Base-by-base conservation (phyloP, 2,888 invertebrate species). In the Zonitis immaculata region DNA sequence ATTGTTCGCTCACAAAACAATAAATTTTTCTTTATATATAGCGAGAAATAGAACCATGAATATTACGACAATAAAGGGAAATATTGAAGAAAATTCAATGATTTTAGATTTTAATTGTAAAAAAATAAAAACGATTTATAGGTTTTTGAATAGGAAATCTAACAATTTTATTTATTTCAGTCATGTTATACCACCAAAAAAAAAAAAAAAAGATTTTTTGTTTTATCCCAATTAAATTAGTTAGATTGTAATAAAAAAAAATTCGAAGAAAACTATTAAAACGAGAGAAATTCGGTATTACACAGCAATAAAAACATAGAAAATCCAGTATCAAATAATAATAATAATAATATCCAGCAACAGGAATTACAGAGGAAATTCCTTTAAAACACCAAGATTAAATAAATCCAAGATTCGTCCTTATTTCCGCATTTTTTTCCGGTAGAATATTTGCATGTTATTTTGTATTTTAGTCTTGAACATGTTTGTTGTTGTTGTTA, bases 361-460 rank as follows among this genome's bases (percentile, higher is more conserved):
- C 2, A 11, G 39, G 20, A 20, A 39, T 39, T 39, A 39, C 9
- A 18, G 11, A 18, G 16, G 4, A 18, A 39, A 39, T 18, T 39
- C 39, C 0, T 39, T 6, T 18, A 20, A 39, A 39, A 18, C 11
- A 39, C 39, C 20, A 20, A 50, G 50, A 50, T 54, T 47, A 44
- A 50, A 49, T 47, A 35, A 43, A 39, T 27, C 26, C 27, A 25
- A 26, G 43, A 42, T 30, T 28, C 44, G 8, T 18, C 25, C 48
- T 47, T 48, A 54, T 54, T 54, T 54, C 54, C 54, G 54, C 16
- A 44, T 3, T 16, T 39, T 50, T 54, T 51, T 54, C 35, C 35
- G 48, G 1, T 35, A 20, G 20, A 32, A 44, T 14, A 50, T 45
- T 45, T 45, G 16, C 43, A 50, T 49, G 42, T 49, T 45, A 49